Evolutionary conservation across 2,797 vertebrate species (phyloP).

Genomic region (Schizopygopsis malacanthus): DNA sequence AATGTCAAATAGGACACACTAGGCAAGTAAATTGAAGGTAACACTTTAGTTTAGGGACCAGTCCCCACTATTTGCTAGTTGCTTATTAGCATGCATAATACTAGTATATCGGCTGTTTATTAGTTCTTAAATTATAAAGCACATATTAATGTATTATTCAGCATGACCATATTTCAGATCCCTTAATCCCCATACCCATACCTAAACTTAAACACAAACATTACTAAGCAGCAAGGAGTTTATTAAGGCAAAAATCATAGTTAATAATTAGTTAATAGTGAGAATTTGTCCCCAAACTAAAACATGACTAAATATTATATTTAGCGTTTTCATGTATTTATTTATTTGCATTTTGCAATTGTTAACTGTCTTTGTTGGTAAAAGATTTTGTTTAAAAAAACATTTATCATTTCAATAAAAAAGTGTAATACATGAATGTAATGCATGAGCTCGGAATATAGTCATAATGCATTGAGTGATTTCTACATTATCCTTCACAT

Average conservation of each 20-base stretch:
- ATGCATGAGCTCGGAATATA: constrained; percentile 8
- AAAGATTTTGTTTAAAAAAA: constrained; percentile 5
- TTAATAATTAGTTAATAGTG: too few species aligned
- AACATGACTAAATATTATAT: not conserved
- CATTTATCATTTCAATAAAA: constrained; percentile 17
- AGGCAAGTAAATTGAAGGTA: not conserved
- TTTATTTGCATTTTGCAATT: constrained; percentile 1
- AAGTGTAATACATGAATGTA: not conserved
- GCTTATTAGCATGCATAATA: not conserved
- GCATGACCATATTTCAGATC: not conserved
- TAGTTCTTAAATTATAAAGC: not conserved
- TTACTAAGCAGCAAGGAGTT: not conserved
- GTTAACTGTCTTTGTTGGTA: constrained; percentile 7
- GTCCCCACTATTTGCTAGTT: not conserved
- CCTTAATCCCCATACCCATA: not conserved
- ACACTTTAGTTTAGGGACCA: too few species aligned
- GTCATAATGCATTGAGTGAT: constrained; percentile 23
- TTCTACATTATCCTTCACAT: constrained; percentile 11
- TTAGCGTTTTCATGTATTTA: not conserved
- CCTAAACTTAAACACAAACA: not conserved
- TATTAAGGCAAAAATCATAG: too few species aligned
- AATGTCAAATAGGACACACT: not conserved
- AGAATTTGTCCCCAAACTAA: too few species aligned
- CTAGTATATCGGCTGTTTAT: not conserved
- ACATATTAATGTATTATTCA: not conserved